Base-by-base conservation (phyloP, 2,113 vertebrate species). In the Geothlypis trichas region DNA sequence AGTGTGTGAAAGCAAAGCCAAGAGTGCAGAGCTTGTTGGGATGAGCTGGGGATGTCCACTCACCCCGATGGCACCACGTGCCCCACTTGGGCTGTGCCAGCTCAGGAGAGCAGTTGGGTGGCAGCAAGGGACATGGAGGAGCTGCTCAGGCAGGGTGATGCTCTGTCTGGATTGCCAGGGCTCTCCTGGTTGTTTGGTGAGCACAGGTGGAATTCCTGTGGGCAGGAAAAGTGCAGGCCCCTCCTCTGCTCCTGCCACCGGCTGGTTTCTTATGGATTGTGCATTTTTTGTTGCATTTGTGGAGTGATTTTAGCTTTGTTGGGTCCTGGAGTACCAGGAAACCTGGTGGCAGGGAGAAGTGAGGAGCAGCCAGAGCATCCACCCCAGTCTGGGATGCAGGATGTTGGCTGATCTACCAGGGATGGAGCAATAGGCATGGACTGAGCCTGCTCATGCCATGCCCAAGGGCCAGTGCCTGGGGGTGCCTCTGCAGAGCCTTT, bases 1-100 rank as follows among this genome's bases (percentile, higher is more conserved):
- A 0, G 5, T 28, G 15, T 2, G 5, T 27, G 83, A 55, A 46
- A 52, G 37, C 68, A 77, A 67, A 94, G 69, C 24, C 3, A 4
- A 4, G 2, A 1, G 0, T 15, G 23, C 0, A 0, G 87, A 44
- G 24, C 20, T 58, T 21, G 31, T 49, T 1, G 89, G 83, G 54
- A 47, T 0, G 5, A 68, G 27, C 15, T 49, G 72, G 46, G 54
- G 59, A 28, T 4, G 1, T 14, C 30, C 2, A 2, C 41, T 86
- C 0, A 0, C 10, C n/a, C 68, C 1, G 4, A 5, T 2, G 5
- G 54, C 66, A 65, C 44, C 10, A 6, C 2, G 2, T 39, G 21
- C 47, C 21, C 47, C 1, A 5, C 7, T 0, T 7, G 84, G 67
- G 41, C 7, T 41, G 68, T 58, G 47, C 75, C 0, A 7, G 71